Conservation (phyloP, 2,888 invertebrate species). For the Crematogaster levior region DNA sequence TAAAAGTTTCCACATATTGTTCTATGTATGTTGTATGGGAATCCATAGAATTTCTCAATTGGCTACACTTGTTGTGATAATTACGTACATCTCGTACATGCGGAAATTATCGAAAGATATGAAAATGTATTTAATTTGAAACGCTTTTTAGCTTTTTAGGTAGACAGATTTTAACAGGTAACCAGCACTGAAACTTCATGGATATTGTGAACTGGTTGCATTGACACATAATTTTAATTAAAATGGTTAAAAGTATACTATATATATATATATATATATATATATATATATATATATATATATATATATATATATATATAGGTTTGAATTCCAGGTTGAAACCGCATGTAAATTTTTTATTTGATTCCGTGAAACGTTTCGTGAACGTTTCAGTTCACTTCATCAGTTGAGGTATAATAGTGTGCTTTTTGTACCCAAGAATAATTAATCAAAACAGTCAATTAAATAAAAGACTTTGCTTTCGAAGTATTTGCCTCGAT, state of each 20-base stretch:
- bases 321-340: too few relatives aligned
- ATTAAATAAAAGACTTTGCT: not conserved
- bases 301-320: too few relatives aligned
- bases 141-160: not conserved
- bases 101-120: not conserved
- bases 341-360: too few relatives aligned
- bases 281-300: too few relatives aligned
- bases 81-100: not conserved
- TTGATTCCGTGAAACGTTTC: too few relatives aligned
- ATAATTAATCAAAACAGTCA: not conserved
- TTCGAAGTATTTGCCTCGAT: not conserved
- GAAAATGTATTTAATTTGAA: constrained; percentile 8
- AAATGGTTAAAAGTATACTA: too few relatives aligned
- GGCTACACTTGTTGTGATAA: not conserved
- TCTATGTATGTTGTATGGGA: not conserved
- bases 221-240: not conserved
- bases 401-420: too few relatives aligned
- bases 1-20: not conserved
- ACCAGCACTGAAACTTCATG: not conserved
- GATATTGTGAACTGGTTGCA: not conserved
- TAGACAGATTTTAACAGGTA: too few relatives aligned
- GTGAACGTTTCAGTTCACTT: too few relatives aligned
- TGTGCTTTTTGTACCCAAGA: not conserved
- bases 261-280: too few relatives aligned
- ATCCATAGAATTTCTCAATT: not conserved